These are phyloP conservation scores for Oscheius sp. DNA, from an alignment of 2,888 invertebrate species.

Conservation along the genomic window DNA sequence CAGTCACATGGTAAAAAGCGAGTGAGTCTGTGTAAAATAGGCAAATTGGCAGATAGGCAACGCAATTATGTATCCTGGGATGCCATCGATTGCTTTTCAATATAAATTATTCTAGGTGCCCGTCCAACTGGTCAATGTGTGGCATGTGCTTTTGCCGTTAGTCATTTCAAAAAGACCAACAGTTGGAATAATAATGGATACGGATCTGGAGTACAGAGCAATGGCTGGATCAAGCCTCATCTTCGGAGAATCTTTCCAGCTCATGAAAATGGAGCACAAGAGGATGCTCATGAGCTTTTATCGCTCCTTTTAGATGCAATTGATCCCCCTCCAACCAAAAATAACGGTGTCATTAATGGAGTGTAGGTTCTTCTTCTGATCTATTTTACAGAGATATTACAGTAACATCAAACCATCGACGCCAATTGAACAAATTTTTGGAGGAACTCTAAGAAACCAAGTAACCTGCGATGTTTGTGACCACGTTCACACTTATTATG, in stretches of 20 bases:
- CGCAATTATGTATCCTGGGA: no score
- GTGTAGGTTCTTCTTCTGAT: neutral
- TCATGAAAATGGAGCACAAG: constrained; percentile 51
- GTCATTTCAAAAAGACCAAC: constrained; percentile 22
- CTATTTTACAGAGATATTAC: no score
- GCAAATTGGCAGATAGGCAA: no score
- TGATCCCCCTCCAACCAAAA: constrained; percentile 38
- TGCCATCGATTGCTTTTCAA: no score
- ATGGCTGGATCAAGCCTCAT: neutral
- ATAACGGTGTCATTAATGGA: constrained; percentile 9
- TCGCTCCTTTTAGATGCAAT: constrained; percentile 56
- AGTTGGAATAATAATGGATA: no score
- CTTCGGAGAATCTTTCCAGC: constrained; percentile 38
- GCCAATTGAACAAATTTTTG: constrained; percentile 63
- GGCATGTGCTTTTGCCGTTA: constrained; percentile 20
- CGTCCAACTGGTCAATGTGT: constrained; percentile 28
- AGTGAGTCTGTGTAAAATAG: no score
- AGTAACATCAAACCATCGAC: constrained; percentile 48
- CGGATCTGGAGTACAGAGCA: neutral
- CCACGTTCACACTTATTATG: constrained; percentile 47
- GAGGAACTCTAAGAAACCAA: constrained; percentile 56
- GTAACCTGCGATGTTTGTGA: constrained; percentile 51
- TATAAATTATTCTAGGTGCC: constrained; percentile 20
- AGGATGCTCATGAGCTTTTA: constrained; percentile 64
- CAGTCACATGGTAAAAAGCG: no score